Evolutionary conservation across 2,797 vertebrate genomes (phyloP), one percentile per base, ranked within the genome.

Genomic region (Pangasius sanitwongsei): DNA sequence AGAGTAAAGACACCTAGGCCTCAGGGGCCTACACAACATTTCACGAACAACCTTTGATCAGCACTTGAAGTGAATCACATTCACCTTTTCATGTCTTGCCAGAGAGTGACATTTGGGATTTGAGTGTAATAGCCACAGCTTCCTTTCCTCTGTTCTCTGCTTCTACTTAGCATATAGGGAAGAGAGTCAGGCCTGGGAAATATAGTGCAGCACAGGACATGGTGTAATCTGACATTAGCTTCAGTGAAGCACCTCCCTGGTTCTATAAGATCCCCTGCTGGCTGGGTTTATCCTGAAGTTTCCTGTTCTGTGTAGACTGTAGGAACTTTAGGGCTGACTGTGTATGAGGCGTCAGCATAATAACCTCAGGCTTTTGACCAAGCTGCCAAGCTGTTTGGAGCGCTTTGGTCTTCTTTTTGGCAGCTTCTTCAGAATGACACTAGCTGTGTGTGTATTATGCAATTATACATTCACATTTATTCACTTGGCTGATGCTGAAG

Each of bases 181-280:
- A 65, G 59, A 48, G 16, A 63, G 34, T 53, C 28, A 44, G 63
- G 78, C 74, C 74, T 89, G 50, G 65, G 77, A 83, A 74, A 57
- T 74, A 83, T 31, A 67, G 57, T 57, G 37, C 53, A 86, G 44
- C 23, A 15, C 57, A 44, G 41, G 75, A 50, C 69, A 85, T 78
- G 63, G 87, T 87, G 83, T 81, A 85, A 87, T 87, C 48, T 86
- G 87, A 53, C 72, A 65, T 83, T 85, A 81, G 65, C 75, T 83
- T 85, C 86, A 86, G 63, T 63, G 77, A 44, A 90, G 63, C 28
- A 25, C 87, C 89, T 87, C 70, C 75, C 34, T 83, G 87, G 86
- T 48, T 91, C 90, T 87, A 82, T 87, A 88, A 91, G 85, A 75
- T 67, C 87, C 85, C 57, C 85, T 82, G 85, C 90, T 83, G 86